Conservation (phyloP, 1,140 invertebrate species). For the Coelopa frigida region DNA sequence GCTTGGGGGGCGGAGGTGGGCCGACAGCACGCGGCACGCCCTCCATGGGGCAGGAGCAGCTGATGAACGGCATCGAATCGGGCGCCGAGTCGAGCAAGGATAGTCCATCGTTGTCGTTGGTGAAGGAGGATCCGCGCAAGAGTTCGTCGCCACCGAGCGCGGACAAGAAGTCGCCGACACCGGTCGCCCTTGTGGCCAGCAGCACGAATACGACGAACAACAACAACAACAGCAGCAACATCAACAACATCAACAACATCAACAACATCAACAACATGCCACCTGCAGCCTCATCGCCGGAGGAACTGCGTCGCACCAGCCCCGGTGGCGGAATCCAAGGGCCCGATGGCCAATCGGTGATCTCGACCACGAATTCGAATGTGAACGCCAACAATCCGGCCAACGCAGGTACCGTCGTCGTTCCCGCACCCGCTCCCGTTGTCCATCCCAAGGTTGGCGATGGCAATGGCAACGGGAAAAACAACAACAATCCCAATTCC, state of each 20-base stretch:
- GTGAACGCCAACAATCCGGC: constrained; percentile 19
- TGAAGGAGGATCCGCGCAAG: constrained; percentile 23
- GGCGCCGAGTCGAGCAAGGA: constrained; percentile 16
- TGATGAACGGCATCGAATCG: constrained; percentile 27
- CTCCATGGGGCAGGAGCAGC: constrained; percentile 22
- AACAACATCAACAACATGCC: constrained; percentile 25
- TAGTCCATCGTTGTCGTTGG: neutral
- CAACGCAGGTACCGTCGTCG: neutral
- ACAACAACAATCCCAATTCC: too few relatives aligned
- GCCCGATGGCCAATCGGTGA: neutral
- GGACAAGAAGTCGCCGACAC: constrained; percentile 30
- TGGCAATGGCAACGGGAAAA: too few relatives aligned
- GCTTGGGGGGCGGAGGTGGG: neutral
- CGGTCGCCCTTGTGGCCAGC: constrained; percentile 14
- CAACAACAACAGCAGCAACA: constrained; percentile 15
- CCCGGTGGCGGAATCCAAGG: constrained; percentile 13
- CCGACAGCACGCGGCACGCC: constrained; percentile 11
- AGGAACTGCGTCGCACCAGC: constrained; percentile 9
- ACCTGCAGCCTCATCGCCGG: constrained; percentile 13
- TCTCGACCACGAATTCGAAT: too few relatives aligned
- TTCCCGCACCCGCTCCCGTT: constrained; percentile 17
- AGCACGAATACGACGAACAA: constrained; percentile 20
- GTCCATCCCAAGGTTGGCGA: too few relatives aligned
- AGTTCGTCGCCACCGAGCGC: constrained; percentile 19
- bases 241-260: constrained; percentile 18